These are phyloP conservation scores for Strongylocentrotus purpuratus DNA, from an alignment of 35 echinoderm and acorn worm genomes.

Conservation along the genomic window DNA sequence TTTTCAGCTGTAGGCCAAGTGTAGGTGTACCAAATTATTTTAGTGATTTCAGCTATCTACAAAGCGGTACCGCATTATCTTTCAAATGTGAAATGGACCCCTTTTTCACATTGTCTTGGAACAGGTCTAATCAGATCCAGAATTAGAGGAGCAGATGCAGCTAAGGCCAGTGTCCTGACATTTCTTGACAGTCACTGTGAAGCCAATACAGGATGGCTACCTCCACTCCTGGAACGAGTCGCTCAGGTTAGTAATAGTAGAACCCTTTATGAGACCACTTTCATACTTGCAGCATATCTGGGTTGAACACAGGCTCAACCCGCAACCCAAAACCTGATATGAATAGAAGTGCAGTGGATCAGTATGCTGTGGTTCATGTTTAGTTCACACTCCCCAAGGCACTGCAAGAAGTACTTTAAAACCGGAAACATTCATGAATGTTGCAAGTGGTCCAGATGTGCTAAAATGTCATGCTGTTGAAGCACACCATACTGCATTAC, in stretches of 20 bases:
- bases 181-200: conserved; percentile 97
- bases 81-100: background rate
- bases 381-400: too few relatives aligned
- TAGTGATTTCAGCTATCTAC: too few relatives aligned
- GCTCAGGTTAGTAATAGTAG: conserved; percentile 72
- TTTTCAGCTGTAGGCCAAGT: too few relatives aligned
- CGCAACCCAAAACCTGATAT: too few relatives aligned
- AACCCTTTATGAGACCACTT: background rate
- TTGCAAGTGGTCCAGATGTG: too few relatives aligned
- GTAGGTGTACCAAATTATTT: too few relatives aligned
- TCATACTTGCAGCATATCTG: background rate
- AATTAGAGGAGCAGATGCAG: conserved; percentile 82
- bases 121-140: conserved; percentile 86
- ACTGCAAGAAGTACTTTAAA: too few relatives aligned
- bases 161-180: conserved; percentile 66
- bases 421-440: too few relatives aligned
- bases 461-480: too few relatives aligned
- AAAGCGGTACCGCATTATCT: background rate
- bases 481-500: too few relatives aligned
- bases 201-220: conserved; percentile 88
- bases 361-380: too few relatives aligned
- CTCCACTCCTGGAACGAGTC: conserved; percentile 78
- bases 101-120: background rate
- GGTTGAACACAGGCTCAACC: background rate
- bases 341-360: too few relatives aligned